A percentile compares a stretch with the other conserved stretches of the same genome.
phyloP scores from a whole-genome alignment of 2,797 vertebrate genomes.

The Propithecus perrieri region DNA sequence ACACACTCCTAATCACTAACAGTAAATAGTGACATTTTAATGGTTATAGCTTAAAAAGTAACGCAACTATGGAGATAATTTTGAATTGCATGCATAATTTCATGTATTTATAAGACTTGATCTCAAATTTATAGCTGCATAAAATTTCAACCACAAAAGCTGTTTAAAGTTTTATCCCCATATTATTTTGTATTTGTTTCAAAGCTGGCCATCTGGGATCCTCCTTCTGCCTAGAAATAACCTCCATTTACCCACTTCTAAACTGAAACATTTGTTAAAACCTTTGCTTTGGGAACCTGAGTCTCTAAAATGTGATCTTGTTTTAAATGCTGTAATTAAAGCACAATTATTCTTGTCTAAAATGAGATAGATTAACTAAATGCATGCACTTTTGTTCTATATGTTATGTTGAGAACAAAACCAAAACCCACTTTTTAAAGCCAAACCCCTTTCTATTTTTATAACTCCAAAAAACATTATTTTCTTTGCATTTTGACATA shows the following conservation, averaged over 20 bases:
- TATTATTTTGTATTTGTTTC: constrained; percentile 49
- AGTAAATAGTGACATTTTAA: not conserved
- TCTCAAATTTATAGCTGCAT: constrained; percentile 25
- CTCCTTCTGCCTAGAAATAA: constrained; percentile 32
- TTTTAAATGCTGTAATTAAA: constrained; percentile 63
- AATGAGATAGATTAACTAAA: constrained; percentile 41
- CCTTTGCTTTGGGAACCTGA: not conserved
- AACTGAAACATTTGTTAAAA: constrained; percentile 33
- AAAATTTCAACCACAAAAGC: constrained; percentile 23
- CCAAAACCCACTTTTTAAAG: constrained; percentile 16
- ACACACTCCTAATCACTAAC: not conserved
- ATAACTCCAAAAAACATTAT: constrained; percentile 1
- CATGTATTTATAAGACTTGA: not conserved
- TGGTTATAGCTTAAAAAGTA: not conserved
- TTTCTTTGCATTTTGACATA: constrained; percentile 33
- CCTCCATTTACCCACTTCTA: constrained; percentile 29
- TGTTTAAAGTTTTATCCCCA: constrained; percentile 8
- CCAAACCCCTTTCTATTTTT: constrained; percentile 5
- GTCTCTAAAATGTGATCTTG: constrained; percentile 24
- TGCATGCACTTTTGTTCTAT: constrained; percentile 25
- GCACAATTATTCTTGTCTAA: constrained; percentile 58
- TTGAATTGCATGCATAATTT: not conserved
- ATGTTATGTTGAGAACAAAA: constrained; percentile 32
- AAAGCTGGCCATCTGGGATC: not conserved
- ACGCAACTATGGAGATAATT: not conserved